Conservation (phyloP, 2,113 vertebrate species). For the Carassius auratus region DNA sequence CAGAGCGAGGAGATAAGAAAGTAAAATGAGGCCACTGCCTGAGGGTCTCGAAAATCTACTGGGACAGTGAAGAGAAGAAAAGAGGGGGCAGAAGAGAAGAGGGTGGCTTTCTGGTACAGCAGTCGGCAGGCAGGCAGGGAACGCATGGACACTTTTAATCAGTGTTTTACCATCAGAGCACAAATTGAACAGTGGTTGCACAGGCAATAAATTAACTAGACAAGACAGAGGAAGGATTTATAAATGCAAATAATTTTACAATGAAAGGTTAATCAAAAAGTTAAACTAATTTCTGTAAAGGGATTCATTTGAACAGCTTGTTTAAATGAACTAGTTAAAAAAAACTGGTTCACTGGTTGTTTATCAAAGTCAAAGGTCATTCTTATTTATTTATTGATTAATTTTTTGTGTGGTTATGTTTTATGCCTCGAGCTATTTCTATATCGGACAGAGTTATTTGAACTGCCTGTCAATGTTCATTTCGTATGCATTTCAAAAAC, state of each 20-base stretch:
- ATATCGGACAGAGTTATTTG: neutral
- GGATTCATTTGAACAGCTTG: too few species aligned
- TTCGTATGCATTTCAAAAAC: neutral
- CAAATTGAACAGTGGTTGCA: neutral
- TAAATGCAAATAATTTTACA: neutral
- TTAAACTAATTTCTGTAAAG: neutral
- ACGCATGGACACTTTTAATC: conserved; percentile 28
- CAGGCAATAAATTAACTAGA: neutral
- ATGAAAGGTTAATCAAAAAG: neutral
- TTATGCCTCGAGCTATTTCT: neutral
- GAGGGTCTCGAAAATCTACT: conserved; percentile 31
- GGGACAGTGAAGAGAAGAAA: neutral
- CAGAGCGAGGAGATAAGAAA: conserved; percentile 34
- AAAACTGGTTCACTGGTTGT: too few species aligned
- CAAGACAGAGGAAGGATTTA: neutral
- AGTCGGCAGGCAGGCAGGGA: conserved; percentile 18
- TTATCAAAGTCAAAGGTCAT: neutral
- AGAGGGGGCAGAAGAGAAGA: conserved; percentile 19
- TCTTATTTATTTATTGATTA: too few species aligned
- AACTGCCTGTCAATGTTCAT: neutral
- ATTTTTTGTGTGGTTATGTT: neutral
- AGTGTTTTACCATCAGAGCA: neutral
- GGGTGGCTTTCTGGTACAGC: conserved; percentile 30
- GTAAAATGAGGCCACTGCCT: conserved; percentile 37
- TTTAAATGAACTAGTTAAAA: too few species aligned